Percentiles rank a stretch among this genome's conserved stretches.
Evolutionary conservation across 2,797 vertebrate genomes (phyloP).

Genomic region (Oreonectes daqikongensis): DNA sequence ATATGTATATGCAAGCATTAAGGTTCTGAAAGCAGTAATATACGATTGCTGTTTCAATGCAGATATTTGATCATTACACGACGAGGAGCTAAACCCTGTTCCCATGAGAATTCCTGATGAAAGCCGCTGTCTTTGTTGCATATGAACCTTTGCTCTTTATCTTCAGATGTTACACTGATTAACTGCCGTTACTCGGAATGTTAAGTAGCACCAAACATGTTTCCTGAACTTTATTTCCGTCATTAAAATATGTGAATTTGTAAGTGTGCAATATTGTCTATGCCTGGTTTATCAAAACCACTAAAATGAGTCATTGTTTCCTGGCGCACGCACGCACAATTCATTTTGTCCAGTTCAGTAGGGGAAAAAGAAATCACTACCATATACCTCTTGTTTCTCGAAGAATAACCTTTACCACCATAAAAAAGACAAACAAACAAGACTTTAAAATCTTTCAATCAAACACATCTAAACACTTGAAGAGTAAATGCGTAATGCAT

Average conservation of each 20-base stretch:
- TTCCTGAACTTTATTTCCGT: constrained; percentile 83
- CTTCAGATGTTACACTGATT: constrained; percentile 72
- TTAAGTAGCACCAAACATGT: constrained; percentile 83
- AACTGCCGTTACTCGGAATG: constrained; percentile 82
- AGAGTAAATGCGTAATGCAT: constrained; percentile 69
- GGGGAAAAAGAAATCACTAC: too few species aligned
- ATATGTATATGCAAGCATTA: not conserved
- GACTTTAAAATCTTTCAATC: not conserved
- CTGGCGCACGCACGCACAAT: too few species aligned
- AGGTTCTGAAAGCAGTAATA: constrained; percentile 5
- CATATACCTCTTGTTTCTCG: not conserved
- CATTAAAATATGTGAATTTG: constrained; percentile 80
- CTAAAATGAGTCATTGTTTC: not conserved
- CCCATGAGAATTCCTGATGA: constrained; percentile 76
- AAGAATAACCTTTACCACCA: not conserved
- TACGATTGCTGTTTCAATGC: constrained; percentile 5
- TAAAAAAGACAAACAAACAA: not conserved
- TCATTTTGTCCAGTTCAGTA: too few species aligned
- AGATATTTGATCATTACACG: constrained; percentile 6
- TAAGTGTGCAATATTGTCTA: constrained; percentile 36
- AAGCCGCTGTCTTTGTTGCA: constrained; percentile 77
- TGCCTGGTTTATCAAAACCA: constrained; percentile 4
- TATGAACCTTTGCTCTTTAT: constrained; percentile 70
- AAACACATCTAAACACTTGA: constrained; percentile 3
- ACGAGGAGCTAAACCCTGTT: constrained; percentile 5